These are phyloP conservation scores for Eupeodes latifasciatus DNA, from an alignment of 2,888 invertebrate species.

Conservation along the genomic window DNA sequence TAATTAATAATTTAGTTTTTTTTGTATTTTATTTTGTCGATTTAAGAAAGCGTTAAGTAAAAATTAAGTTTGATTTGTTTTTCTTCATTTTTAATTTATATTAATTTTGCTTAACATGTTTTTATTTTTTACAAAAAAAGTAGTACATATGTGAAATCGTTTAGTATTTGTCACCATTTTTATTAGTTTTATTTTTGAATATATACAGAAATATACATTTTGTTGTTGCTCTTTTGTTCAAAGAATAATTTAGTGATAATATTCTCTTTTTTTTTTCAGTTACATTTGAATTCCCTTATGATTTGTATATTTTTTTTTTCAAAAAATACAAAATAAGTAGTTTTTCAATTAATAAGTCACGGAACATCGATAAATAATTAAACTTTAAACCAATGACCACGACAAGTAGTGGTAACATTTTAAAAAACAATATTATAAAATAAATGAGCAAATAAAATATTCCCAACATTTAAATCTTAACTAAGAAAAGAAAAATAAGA, in stretches of 20 bases:
- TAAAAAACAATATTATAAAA: too few species aligned
- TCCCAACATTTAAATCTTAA: too few species aligned
- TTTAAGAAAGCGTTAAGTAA: slow-evolving; percentile 65
- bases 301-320: neutral
- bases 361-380: too few species aligned
- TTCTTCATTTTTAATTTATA: neutral
- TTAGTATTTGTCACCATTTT: slow-evolving; percentile 73
- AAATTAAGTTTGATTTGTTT: slow-evolving; percentile 55
- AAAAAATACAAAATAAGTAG: neutral
- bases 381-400: too few species aligned
- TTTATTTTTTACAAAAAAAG: slow-evolving; percentile 61
- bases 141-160: slow-evolving; percentile 65
- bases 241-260: neutral
- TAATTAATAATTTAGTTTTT: slow-evolving; percentile 22
- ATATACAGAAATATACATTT: slow-evolving; percentile 74
- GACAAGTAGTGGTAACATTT: too few species aligned
- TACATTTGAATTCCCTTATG: slow-evolving; percentile 63
- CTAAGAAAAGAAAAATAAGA: too few species aligned
- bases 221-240: slow-evolving; percentile 33
- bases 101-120: slow-evolving; percentile 49
- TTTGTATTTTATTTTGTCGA: slow-evolving; percentile 26
- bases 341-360: neutral
- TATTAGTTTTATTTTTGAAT: slow-evolving; percentile 56
- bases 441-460: too few species aligned
- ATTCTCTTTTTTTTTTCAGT: slow-evolving; percentile 1